Conservation (phyloP, 1,140 invertebrate genomes). For the Trichomalopsis sarcophagae region DNA sequence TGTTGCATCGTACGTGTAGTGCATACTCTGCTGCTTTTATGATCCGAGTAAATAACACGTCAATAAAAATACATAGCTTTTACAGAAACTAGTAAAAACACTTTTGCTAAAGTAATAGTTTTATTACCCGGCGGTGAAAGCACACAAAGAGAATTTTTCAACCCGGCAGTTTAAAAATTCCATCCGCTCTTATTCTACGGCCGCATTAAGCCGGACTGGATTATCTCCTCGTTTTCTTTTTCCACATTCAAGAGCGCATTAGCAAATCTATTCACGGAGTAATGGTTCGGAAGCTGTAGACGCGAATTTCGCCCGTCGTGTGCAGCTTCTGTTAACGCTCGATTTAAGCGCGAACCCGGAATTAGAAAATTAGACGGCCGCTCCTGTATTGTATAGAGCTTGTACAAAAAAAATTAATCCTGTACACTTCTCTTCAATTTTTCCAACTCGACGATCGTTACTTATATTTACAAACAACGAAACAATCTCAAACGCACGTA, state of each 20-base stretch:
- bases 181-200: neutral
- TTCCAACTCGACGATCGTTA: no score
- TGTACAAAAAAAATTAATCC: neutral
- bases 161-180: neutral
- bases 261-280: constrained; percentile 45
- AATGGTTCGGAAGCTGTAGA: constrained; percentile 46
- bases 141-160: neutral
- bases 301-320: constrained; percentile 11
- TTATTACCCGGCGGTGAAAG: neutral
- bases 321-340: constrained; percentile 2
- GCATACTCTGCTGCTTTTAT: neutral
- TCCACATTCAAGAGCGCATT: constrained; percentile 45
- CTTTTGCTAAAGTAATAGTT: neutral
- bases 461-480: neutral
- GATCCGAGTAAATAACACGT: neutral
- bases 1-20: neutral
- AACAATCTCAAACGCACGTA: neutral
- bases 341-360: constrained; percentile 18
- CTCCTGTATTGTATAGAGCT: neutral
- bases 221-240: neutral
- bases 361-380: constrained; percentile 22
- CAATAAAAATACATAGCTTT: neutral
- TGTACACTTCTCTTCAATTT: neutral
- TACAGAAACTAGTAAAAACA: neutral
- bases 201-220: neutral